Conservation (phyloP, 2,888 invertebrate genomes). For the Epistrophella euchroma region DNA sequence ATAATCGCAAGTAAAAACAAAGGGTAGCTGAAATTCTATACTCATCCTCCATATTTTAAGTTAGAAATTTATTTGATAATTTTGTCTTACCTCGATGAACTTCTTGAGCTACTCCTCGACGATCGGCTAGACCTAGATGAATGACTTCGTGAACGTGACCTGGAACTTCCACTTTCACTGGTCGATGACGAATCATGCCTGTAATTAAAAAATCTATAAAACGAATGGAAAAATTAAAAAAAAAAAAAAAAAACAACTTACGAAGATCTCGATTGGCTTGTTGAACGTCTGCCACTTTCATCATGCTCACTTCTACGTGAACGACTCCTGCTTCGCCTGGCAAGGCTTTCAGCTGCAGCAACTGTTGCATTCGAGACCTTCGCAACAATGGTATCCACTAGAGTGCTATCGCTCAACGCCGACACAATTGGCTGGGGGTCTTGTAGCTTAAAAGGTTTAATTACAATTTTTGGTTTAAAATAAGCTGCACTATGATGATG, state of each 20-base stretch:
- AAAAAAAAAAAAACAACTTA: conserved; percentile 60
- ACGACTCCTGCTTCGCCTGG: conserved; percentile 82
- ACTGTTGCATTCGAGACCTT: conserved; percentile 83
- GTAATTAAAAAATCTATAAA: conserved; percentile 18
- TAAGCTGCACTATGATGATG: conserved; percentile 69
- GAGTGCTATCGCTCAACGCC: conserved; percentile 81
- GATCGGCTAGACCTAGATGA: conserved; percentile 82
- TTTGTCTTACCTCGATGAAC: conserved; percentile 80
- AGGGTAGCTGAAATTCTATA: too few species aligned
- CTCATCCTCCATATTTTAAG: too few species aligned
- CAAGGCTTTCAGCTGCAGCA: conserved; percentile 82
- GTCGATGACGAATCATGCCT: conserved; percentile 82
- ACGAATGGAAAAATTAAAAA: background rate
- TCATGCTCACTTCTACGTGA: conserved; percentile 80
- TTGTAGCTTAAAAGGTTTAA: conserved; percentile 84
- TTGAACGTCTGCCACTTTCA: conserved; percentile 79
- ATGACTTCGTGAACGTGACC: conserved; percentile 82
- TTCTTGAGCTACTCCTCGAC: conserved; percentile 82
- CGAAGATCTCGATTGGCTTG: conserved; percentile 85
- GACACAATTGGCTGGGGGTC: conserved; percentile 83
- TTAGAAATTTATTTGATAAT: background rate
- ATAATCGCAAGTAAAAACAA: too few species aligned
- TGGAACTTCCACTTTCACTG: conserved; percentile 80
- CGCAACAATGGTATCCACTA: conserved; percentile 83
- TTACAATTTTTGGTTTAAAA: conserved; percentile 83